Conservation (phyloP, 2,113 vertebrate species). For the Aegotheles bennettii region DNA sequence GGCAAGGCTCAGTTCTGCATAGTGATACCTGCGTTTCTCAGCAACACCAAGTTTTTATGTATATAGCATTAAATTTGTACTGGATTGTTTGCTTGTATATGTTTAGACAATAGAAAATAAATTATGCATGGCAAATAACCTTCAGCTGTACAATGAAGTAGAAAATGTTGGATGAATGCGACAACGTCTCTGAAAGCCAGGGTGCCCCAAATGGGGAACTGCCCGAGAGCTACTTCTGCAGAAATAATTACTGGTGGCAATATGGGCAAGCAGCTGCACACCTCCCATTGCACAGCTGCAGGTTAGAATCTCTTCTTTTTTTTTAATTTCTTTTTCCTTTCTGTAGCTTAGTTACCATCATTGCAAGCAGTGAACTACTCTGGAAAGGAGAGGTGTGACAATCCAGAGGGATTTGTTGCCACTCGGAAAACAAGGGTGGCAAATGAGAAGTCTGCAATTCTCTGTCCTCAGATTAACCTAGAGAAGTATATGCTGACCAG, state of each 20-base stretch:
- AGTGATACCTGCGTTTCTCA: background rate
- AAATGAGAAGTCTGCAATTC: background rate
- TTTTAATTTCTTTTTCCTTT: background rate
- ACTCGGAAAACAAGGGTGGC: background rate
- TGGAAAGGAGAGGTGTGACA: background rate
- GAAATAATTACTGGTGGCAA: background rate
- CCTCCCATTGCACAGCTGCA: background rate
- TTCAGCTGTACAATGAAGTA: background rate
- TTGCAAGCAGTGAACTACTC: rapidly evolving
- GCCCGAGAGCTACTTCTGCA: background rate
- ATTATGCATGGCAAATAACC: background rate
- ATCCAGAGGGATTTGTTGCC: background rate
- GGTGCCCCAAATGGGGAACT: background rate
- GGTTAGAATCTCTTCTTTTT: background rate
- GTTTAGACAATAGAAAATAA: background rate
- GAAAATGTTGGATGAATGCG: background rate
- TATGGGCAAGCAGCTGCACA: rapidly evolving
- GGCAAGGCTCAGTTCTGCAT: background rate
- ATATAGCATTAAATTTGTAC: background rate
- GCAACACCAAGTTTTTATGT: background rate
- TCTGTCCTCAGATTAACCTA: background rate
- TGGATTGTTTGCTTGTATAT: background rate
- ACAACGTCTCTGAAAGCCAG: background rate
- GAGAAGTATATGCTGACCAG: background rate
- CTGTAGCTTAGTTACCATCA: background rate